Evolutionary conservation across 2,888 invertebrate genomes (phyloP).

Genomic region (Monochamus alternatus): DNA sequence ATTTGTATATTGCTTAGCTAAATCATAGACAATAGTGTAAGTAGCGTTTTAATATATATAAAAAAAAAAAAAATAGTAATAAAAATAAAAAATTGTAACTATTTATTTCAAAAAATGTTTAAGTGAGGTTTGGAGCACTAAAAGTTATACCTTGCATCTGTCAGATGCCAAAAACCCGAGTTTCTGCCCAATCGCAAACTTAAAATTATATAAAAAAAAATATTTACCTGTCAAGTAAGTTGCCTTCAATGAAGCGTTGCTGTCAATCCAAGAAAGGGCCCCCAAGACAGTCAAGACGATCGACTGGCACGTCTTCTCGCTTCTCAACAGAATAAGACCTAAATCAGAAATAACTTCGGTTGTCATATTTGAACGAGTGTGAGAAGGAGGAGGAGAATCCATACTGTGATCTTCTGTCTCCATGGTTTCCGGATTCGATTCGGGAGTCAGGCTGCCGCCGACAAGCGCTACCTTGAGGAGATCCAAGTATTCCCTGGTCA

Average conservation of each 20-base stretch:
- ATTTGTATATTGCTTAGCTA: no score
- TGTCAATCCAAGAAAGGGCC: slow-evolving; percentile 90
- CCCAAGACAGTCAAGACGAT: slow-evolving; percentile 78
- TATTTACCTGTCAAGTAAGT: slow-evolving; percentile 73
- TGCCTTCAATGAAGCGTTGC: slow-evolving; percentile 86
- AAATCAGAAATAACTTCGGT: slow-evolving; percentile 88
- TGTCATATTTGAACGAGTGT: slow-evolving; percentile 70
- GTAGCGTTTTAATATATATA: no score
- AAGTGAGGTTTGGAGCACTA: no score
- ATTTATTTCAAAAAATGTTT: no score
- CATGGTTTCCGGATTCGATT: slow-evolving; percentile 74
- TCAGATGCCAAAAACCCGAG: neutral
- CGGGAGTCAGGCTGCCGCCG: slow-evolving; percentile 77
- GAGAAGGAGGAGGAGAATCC: slow-evolving; percentile 77
- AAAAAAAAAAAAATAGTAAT: no score
- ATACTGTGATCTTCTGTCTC: slow-evolving; percentile 80
- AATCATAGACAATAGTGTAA: no score
- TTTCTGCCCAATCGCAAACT: no score
- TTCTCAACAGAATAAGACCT: slow-evolving; percentile 80
- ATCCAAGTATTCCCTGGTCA: slow-evolving; percentile 92
- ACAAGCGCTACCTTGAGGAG: slow-evolving; percentile 83
- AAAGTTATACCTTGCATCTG: neutral
- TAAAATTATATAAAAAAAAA: neutral
- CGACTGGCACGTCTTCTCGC: slow-evolving; percentile 77
- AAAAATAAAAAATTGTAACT: no score